A percentile compares a stretch with the other conserved stretches of the same genome.
phyloP scores from a whole-genome alignment of 2,113 vertebrate genomes.

The Heloderma charlesbogerti region DNA sequence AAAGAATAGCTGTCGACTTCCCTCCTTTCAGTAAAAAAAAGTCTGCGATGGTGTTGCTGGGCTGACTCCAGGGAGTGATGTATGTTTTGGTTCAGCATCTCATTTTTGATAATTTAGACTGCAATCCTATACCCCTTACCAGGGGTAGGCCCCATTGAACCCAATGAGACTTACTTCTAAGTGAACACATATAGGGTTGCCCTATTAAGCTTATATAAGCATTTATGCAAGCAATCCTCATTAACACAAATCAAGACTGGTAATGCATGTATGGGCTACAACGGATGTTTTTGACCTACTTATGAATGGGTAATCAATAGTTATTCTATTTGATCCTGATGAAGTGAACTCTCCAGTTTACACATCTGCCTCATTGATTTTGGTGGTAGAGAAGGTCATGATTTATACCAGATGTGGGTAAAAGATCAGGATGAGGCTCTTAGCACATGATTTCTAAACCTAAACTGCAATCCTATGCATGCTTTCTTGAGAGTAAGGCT shows the following conservation, averaged over 20 bases:
- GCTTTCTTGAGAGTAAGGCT: neutral
- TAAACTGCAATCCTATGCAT: neutral
- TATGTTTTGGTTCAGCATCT: neutral
- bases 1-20: neutral
- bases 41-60: neutral
- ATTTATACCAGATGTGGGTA: neutral
- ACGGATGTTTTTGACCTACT: neutral
- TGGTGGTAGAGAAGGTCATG: neutral
- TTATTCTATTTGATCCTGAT: neutral
- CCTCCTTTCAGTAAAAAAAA: neutral
- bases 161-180: neutral
- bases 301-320: neutral
- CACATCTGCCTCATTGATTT: neutral
- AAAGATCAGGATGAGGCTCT: neutral
- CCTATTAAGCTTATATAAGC: neutral
- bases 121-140: neutral
- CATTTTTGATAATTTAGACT: neutral
- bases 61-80: neutral
- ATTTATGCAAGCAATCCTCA: neutral
- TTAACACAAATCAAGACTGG: neutral
- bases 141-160: neutral
- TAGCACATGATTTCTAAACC: neutral
- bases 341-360: neutral
- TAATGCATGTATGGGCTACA: neutral
- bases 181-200: too few relatives aligned